Conservation (phyloP, 2,797 vertebrate species). For the Carcharodon carcharias region DNA sequence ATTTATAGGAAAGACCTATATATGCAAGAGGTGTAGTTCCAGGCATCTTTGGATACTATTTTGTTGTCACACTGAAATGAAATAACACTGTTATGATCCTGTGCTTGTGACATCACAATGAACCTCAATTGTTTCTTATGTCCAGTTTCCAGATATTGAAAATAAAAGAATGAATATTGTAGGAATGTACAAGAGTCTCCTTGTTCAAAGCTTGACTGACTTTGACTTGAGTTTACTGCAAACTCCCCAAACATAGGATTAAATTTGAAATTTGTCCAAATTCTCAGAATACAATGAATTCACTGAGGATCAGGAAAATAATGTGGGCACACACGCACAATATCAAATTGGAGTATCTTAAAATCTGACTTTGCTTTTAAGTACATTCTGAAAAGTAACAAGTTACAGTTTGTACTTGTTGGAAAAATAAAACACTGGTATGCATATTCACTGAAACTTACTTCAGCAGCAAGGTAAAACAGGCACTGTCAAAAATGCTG, state of each 20-base stretch:
- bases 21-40: not conserved
- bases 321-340: not conserved
- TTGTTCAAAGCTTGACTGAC: not conserved
- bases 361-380: not conserved
- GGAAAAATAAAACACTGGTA: not conserved
- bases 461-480: not conserved
- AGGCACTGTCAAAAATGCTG: not conserved
- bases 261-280: not conserved
- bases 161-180: not conserved
- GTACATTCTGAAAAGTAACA: not conserved
- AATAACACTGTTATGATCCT: not conserved
- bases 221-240: not conserved
- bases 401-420: not conserved
- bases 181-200: not conserved
- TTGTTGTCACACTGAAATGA: not conserved
- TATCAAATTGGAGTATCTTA: not conserved
- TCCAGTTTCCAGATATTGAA: not conserved
- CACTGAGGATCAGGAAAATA: not conserved
- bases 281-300: not conserved
- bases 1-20: not conserved
- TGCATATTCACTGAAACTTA: not conserved
- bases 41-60: not conserved
- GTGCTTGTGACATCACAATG: not conserved
- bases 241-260: not conserved
- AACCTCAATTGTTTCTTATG: not conserved